phyloP scores from a whole-genome alignment of 2,888 invertebrate species.

The Macrosiphum euphorbiae region DNA sequence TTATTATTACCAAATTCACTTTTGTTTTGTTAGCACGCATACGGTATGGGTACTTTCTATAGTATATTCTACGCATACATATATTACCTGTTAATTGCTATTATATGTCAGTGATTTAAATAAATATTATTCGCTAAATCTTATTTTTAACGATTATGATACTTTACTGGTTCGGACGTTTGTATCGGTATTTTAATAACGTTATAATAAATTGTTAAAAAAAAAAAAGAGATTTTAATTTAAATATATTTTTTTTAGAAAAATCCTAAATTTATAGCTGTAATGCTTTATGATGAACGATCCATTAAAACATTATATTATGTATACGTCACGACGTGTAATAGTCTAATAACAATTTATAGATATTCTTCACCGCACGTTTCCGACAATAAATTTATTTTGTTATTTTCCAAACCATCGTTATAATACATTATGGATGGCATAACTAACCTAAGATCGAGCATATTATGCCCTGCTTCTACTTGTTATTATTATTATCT shows the following conservation, averaged over 20 bases:
- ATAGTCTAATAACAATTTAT: background rate
- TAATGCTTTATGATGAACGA: background rate
- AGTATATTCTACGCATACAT: background rate
- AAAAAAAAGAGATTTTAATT: background rate
- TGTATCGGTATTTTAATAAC: background rate
- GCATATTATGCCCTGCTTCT: background rate
- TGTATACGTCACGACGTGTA: background rate
- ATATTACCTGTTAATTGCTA: background rate
- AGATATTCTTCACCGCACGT: background rate
- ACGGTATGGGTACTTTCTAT: background rate
- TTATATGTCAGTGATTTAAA: background rate
- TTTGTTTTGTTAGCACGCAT: background rate
- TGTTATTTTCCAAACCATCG: background rate
- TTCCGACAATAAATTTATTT: background rate
- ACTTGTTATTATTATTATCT: background rate
- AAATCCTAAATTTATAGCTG: background rate
- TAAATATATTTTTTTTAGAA: background rate
- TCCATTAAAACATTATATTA: background rate
- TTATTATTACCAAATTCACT: background rate
- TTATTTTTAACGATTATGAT: background rate
- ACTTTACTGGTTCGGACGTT: background rate
- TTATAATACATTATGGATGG: background rate
- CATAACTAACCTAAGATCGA: background rate
- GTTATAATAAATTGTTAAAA: background rate
- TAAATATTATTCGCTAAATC: background rate